phyloP scores from a whole-genome alignment of 2,888 invertebrate genomes.

The Drosophila bunnanda region DNA sequence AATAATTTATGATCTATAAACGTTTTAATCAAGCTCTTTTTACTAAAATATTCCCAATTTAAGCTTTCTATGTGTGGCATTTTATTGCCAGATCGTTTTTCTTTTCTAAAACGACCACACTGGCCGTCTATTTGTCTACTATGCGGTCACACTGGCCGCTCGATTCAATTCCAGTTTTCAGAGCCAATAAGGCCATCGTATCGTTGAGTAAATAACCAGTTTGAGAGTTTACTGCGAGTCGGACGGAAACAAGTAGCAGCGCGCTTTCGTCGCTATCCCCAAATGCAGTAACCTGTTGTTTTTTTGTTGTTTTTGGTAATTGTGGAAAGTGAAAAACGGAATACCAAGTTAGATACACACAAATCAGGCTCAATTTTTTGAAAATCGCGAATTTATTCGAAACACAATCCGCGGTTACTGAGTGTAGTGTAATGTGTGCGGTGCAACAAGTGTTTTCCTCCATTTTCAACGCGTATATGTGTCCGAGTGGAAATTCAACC shows the following conservation, averaged over 20 bases:
- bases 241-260: slow-evolving; percentile 30
- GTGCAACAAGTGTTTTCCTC: slow-evolving; percentile 25
- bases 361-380: slow-evolving; percentile 21
- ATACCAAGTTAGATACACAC: slow-evolving; percentile 16
- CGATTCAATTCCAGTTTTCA: slow-evolving; percentile 11
- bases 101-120: not conserved
- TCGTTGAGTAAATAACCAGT: slow-evolving; percentile 29
- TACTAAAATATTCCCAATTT: not conserved
- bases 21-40: not conserved
- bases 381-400: slow-evolving; percentile 17
- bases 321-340: slow-evolving; percentile 31
- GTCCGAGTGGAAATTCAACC: not conserved
- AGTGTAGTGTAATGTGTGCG: not conserved
- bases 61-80: not conserved
- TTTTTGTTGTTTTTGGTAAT: slow-evolving; percentile 33
- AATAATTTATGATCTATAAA: too few relatives aligned
- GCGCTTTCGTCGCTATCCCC: slow-evolving; percentile 18
- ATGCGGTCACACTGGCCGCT: not conserved
- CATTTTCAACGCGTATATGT: not conserved
- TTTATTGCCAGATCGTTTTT: not conserved
- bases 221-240: slow-evolving; percentile 25
- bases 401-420: not conserved
- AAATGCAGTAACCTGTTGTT: slow-evolving; percentile 34
- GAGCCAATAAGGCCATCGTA: slow-evolving; percentile 14
- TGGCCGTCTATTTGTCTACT: not conserved